Base-by-base conservation (phyloP, 2,113 vertebrate genomes). In the Neodon shergylaensis region DNA sequence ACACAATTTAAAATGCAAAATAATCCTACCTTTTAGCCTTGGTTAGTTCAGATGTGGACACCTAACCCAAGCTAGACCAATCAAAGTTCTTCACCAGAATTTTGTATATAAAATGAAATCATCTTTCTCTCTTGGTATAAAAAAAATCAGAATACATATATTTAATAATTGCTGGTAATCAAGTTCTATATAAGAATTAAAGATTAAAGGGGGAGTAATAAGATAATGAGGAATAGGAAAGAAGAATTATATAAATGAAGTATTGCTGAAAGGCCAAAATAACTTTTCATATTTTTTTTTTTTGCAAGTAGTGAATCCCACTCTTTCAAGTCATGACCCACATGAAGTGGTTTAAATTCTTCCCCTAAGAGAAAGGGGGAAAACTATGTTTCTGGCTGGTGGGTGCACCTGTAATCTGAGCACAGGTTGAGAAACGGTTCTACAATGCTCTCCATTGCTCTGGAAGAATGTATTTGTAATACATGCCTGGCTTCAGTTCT, bases 91-190 rank as follows among this genome's bases (percentile, higher is more conserved):
- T 93, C 36, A 81, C 36, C 21, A 87, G 84, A 49, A 92, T 86
- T 93, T 96, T 65, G 39, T 94, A 42, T 89, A 81, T 85, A 68
- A 66, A 91, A 76, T n/a, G 47, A 92, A 91, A 86, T 93, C 1
- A 12, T 78, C 63, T 81, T 93, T 68, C 14, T 89, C 42, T 68
- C 28, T 88, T 72, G 63, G 39, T 84, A 21, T 28, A 78, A 72
- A 61, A 4, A 5, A 93, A 84, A 90, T 96, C 68, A 95, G 70
- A 61, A 85, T 79, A 49, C 87, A 19, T 92, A 1, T 94, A 54
- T 88, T 84, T 93, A 74, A 7, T 5, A 90, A 81, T 36, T 73
- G 1, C 78, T 95, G 74, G 26, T 10, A 70, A 19, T 87, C 54
- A 77, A 82, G 21, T 86, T 91, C 68, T 95, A 13, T 33, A 5